Conservation (phyloP, 2,113 vertebrate species). For the Sinocyclocheilus anshuiensis region DNA sequence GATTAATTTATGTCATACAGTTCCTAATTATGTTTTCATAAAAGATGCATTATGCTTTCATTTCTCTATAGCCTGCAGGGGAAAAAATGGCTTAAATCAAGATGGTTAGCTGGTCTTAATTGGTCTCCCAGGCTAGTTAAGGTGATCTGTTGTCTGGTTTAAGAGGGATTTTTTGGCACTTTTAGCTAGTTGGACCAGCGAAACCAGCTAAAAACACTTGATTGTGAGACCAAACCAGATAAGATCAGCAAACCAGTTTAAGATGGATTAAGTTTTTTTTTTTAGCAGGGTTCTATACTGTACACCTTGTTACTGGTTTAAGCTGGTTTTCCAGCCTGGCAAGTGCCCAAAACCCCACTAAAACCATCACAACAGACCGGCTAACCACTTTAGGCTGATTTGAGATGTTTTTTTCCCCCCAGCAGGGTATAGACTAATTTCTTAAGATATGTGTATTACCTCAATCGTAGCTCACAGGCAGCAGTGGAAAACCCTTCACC, state of each 20-base stretch:
- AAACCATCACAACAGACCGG: not conserved
- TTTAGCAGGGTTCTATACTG: not conserved
- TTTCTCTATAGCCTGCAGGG: not conserved
- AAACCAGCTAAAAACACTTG: not conserved
- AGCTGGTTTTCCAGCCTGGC: not conserved
- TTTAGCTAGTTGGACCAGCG: too few relatives aligned
- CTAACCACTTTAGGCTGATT: too few relatives aligned
- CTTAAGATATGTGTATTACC: slow-evolving; percentile 11
- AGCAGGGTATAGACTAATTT: not conserved
- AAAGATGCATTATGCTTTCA: not conserved
- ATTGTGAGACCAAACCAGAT: not conserved
- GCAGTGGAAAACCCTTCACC: slow-evolving; percentile 24
- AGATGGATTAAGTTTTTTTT: not conserved
- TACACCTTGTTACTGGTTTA: not conserved
- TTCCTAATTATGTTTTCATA: not conserved
- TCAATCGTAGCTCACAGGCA: not conserved
- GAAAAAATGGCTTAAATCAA: too few relatives aligned
- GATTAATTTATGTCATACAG: not conserved
- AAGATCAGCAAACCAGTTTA: not conserved
- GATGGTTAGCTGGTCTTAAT: too few relatives aligned
- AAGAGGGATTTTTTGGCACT: too few relatives aligned
- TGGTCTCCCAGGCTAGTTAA: too few relatives aligned
- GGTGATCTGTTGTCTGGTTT: too few relatives aligned
- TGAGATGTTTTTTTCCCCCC: not conserved
- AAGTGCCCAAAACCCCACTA: not conserved